Percentiles rank a stretch among this genome's conserved stretches.
Evolutionary conservation across 1,140 invertebrate species (phyloP).

Genomic region (Yoshiicerus persimilis): DNA sequence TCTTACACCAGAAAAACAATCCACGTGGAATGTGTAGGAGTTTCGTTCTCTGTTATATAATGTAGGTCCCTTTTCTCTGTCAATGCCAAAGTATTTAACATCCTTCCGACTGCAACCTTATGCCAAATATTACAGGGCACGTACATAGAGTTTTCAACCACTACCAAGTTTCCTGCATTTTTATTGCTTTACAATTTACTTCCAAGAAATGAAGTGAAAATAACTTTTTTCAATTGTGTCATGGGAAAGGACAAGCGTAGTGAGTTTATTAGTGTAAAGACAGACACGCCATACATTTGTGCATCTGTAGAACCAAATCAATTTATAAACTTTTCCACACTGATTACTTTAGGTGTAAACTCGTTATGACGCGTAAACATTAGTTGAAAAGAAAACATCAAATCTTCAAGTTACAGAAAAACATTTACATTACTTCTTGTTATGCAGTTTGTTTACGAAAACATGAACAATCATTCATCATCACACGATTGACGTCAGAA

Average conservation of each 20-base stretch:
- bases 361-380: background rate
- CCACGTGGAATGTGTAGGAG: conserved; percentile 12
- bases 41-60: background rate
- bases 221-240: background rate
- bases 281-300: background rate
- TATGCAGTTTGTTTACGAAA: background rate
- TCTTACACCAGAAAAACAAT: background rate
- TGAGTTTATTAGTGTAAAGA: background rate
- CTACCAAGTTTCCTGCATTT: background rate
- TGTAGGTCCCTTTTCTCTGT: background rate
- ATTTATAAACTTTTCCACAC: background rate
- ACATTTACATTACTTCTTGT: background rate
- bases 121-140: background rate
- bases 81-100: conserved; percentile 5
- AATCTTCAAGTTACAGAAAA: background rate
- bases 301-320: background rate
- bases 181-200: background rate
- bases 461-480: conserved; percentile 4
- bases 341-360: background rate
- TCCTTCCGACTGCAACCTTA: background rate
- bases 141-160: background rate
- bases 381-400: background rate
- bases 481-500: conserved; percentile 27
- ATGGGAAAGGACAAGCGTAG: background rate
- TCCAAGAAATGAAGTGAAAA: background rate